phyloP scores from a whole-genome alignment of 2,113 vertebrate genomes.

The Anser cygnoides region DNA sequence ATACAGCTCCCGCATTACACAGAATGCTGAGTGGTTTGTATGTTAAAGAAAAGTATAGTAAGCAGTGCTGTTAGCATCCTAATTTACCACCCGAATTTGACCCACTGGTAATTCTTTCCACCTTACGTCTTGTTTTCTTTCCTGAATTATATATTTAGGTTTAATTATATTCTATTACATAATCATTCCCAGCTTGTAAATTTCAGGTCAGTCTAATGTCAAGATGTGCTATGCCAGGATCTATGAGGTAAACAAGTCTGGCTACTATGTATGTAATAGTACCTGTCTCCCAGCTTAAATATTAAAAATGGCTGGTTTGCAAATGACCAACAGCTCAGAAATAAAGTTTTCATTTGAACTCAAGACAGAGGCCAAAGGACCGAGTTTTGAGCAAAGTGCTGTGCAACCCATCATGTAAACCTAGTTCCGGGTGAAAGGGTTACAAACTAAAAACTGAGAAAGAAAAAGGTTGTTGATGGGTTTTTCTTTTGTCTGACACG shows the following conservation, averaged over 20 bases:
- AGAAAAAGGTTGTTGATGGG: background rate
- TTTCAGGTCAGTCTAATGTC: conserved; percentile 51
- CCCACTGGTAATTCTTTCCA: conserved; percentile 33
- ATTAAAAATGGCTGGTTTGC: background rate
- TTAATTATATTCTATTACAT: conserved; percentile 54
- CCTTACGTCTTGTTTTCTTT: conserved; percentile 35
- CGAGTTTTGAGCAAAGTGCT: background rate
- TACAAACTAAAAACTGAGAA: background rate
- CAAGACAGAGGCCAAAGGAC: background rate
- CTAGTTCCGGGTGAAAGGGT: background rate
- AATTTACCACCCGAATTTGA: background rate
- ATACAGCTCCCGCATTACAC: fast-evolving
- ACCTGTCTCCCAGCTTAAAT: background rate
- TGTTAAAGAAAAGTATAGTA: background rate
- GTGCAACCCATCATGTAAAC: fast-evolving
- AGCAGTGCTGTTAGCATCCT: background rate
- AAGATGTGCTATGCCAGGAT: background rate
- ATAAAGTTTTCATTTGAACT: background rate
- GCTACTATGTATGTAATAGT: background rate
- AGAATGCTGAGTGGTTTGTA: background rate
- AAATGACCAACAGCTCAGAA: background rate
- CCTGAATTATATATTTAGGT: conserved; percentile 36
- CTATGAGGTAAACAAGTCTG: conserved; percentile 35
- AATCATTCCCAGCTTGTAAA: conserved; percentile 61
- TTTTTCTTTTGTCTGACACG: background rate